Evolutionary conservation across 2,888 invertebrate species (phyloP).

Genomic region (Microplitis deprimator): DNA sequence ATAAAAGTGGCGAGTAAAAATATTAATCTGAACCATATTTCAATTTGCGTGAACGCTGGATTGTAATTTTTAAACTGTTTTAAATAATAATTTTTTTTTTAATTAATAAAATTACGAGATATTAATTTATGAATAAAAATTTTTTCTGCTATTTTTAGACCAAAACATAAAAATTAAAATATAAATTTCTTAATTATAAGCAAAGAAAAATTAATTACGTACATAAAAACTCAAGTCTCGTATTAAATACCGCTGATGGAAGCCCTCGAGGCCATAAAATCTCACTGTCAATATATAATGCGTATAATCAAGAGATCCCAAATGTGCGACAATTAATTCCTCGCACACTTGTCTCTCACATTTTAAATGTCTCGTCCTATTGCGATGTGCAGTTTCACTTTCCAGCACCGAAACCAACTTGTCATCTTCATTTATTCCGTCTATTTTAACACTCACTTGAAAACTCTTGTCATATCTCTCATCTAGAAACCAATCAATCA

Average conservation of each 20-base stretch:
- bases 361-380: constrained; percentile 86
- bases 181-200: no score
- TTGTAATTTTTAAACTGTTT: constrained; percentile 96
- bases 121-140: no score
- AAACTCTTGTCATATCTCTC: constrained; percentile 93
- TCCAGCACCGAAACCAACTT: constrained; percentile 80
- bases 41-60: constrained; percentile 95
- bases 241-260: constrained; percentile 88
- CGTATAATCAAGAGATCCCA: constrained; percentile 90
- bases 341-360: constrained; percentile 88
- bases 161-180: constrained; percentile 23
- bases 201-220: constrained; percentile 71
- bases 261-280: constrained; percentile 87
- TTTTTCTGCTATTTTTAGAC: neutral
- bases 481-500: constrained; percentile 73
- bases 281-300: constrained; percentile 89
- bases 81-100: constrained; percentile 39
- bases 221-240: constrained; percentile 89
- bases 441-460: constrained; percentile 86
- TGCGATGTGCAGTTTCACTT: constrained; percentile 80
- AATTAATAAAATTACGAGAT: no score
- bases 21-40: constrained; percentile 97
- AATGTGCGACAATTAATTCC: constrained; percentile 89
- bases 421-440: constrained; percentile 84
- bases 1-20: constrained; percentile 90